These are phyloP conservation scores for Lepeophtheirus salmonis DNA, from an alignment of 1,140 invertebrate species.

Conservation along the genomic window DNA sequence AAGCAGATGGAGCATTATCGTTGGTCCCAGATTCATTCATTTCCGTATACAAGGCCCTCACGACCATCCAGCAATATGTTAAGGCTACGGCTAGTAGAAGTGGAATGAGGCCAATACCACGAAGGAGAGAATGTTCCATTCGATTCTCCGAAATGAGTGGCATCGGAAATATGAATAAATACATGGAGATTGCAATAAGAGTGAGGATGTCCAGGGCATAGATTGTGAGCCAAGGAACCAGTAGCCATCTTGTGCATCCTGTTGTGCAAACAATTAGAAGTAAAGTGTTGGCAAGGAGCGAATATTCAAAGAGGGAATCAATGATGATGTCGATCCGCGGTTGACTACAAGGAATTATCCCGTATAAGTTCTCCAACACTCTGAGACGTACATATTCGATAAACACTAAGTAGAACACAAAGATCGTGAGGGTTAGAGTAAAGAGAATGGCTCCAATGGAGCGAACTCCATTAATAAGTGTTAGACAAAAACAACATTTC, in stretches of 20 bases:
- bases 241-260: constrained; percentile 12
- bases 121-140: neutral
- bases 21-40: neutral
- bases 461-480: neutral
- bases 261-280: constrained; percentile 2
- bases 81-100: neutral
- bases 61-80: constrained; percentile 2
- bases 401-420: constrained; percentile 12
- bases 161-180: constrained; percentile 9
- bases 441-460: constrained; percentile 7
- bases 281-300: constrained; percentile 2
- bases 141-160: neutral
- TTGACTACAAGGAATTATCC: constrained; percentile 11
- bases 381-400: constrained; percentile 5
- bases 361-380: constrained; percentile 1
- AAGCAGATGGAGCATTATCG: neutral
- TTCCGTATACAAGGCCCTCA: neutral
- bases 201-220: constrained; percentile 9
- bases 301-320: constrained; percentile 16
- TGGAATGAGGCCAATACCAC: neutral
- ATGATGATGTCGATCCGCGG: constrained; percentile 8
- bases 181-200: neutral
- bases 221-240: constrained; percentile 13
- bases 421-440: neutral
- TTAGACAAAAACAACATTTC: constrained; percentile 5